Percentiles rank a stretch among this genome's conserved stretches.
Conservation (phyloP, 2,888 invertebrate genomes). For the Leptogaster cylindrica region DNA sequence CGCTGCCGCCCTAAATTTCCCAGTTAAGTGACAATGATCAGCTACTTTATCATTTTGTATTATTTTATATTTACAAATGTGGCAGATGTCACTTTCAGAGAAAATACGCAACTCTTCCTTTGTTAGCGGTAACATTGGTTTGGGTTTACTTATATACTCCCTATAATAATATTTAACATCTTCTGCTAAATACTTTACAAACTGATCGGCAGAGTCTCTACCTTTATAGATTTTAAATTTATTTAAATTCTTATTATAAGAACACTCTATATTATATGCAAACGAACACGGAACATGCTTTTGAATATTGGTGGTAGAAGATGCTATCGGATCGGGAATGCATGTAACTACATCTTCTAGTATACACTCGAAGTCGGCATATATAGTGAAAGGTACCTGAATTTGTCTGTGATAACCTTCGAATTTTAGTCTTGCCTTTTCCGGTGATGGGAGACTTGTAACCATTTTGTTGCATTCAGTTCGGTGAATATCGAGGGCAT, state of each 20-base stretch:
- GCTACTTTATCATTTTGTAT: background rate
- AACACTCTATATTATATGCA: slow-evolving; percentile 19
- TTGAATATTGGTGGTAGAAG: background rate
- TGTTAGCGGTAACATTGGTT: background rate
- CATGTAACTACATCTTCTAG: slow-evolving; percentile 52
- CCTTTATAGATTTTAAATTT: slow-evolving; percentile 9
- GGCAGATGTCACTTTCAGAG: background rate
- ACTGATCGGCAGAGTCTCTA: background rate
- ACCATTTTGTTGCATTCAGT: slow-evolving; percentile 34
- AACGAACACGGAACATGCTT: slow-evolving; percentile 17
- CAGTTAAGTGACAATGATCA: slow-evolving; percentile 47
- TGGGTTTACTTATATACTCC: background rate
- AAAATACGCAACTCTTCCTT: background rate
- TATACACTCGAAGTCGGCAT: slow-evolving; percentile 32
- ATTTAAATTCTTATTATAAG: slow-evolving; percentile 6
- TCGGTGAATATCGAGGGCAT: slow-evolving; percentile 8
- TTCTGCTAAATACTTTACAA: slow-evolving; percentile 1
- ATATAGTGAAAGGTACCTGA: slow-evolving; percentile 29
- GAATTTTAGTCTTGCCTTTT: slow-evolving; percentile 56
- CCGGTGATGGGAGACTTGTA: slow-evolving; percentile 54
- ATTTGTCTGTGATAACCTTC: slow-evolving; percentile 50
- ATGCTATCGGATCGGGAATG: slow-evolving; percentile 50
- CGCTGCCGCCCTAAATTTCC: slow-evolving; percentile 50
- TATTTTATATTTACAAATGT: background rate
- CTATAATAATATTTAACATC: slow-evolving; percentile 8